phyloP scores from a whole-genome alignment of 1,140 invertebrate species.

The Macrobrachium nipponense region DNA sequence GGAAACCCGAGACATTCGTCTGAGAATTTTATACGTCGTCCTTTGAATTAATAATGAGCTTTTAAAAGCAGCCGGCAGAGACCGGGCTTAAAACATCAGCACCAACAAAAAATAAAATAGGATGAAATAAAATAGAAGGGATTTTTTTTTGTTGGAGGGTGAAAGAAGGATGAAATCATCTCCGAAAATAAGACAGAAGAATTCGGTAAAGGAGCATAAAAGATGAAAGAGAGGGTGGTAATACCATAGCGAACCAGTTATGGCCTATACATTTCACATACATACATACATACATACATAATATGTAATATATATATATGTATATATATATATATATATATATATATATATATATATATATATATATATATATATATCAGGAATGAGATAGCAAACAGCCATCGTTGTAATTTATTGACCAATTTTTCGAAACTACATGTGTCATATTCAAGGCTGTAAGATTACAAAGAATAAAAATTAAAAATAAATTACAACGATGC shows the following conservation, averaged over 20 bases:
- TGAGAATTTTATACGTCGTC: too few species aligned
- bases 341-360: slow-evolving; percentile 34
- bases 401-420: too few species aligned
- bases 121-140: not conserved
- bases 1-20: not conserved
- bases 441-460: too few species aligned
- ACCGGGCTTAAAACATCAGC: too few species aligned
- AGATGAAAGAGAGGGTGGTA: not conserved
- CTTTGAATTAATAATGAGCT: too few species aligned
- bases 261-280: slow-evolving; percentile 11
- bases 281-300: too few species aligned
- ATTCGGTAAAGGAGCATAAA: not conserved
- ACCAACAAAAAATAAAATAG: not conserved
- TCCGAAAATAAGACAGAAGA: not conserved
- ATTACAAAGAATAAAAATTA: too few species aligned
- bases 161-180: not conserved
- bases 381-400: too few species aligned
- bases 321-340: slow-evolving; percentile 41
- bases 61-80: too few species aligned
- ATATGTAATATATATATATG: slow-evolving; percentile 14
- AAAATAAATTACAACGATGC: not conserved
- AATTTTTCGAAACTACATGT: too few species aligned
- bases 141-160: not conserved
- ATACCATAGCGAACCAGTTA: not conserved
- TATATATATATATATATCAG: slow-evolving; percentile 35